Conservation (phyloP, 2,797 vertebrate genomes). For the Thamnophis elegans region DNA sequence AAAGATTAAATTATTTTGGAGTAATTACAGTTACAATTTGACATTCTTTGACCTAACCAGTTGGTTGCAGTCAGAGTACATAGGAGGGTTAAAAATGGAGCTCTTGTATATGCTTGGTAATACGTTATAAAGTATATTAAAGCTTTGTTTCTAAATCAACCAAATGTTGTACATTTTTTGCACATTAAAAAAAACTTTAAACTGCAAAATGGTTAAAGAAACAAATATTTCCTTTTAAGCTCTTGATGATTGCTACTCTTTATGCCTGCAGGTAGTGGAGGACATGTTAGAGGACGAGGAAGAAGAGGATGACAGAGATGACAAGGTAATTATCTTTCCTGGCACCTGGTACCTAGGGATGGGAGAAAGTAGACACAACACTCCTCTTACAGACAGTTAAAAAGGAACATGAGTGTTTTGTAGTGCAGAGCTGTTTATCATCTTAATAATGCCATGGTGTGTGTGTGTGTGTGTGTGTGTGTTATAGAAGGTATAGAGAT, state of each 20-base stretch:
- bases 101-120: not conserved
- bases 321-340: slow-evolving; percentile 97
- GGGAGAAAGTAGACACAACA: slow-evolving; percentile 75
- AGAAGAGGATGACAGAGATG: slow-evolving; percentile 98
- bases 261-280: slow-evolving; percentile 91
- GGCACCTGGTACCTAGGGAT: slow-evolving; percentile 76
- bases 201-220: slow-evolving; percentile 70
- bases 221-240: slow-evolving; percentile 73
- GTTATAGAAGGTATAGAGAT: slow-evolving; percentile 65
- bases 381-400: slow-evolving; percentile 76
- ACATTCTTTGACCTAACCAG: not conserved
- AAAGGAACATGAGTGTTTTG: slow-evolving; percentile 75
- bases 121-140: not conserved
- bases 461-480: slow-evolving; percentile 14
- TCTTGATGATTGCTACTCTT: slow-evolving; percentile 73
- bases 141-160: slow-evolving; percentile 42
- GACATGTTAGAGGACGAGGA: slow-evolving; percentile 97
- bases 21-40: not conserved
- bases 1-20: not conserved
- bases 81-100: not conserved
- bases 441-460: slow-evolving; percentile 72
- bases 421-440: slow-evolving; percentile 82
- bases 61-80: not conserved
- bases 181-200: slow-evolving; percentile 65
- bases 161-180: slow-evolving; percentile 45